Evolutionary conservation across 2,888 invertebrate species (phyloP).

Genomic region (Pyralis farinalis): DNA sequence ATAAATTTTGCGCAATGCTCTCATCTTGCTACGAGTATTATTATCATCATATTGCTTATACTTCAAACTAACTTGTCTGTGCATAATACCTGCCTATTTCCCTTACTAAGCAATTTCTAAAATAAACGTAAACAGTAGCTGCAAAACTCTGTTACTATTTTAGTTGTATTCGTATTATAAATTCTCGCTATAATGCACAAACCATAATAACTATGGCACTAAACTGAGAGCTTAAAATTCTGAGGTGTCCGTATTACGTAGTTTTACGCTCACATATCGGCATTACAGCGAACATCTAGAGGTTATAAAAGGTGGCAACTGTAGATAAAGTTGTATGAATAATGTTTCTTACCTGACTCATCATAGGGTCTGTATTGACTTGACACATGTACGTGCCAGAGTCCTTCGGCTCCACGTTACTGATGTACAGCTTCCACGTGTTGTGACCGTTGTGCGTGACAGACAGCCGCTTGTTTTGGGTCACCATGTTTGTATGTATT

Average conservation of each 20-base stretch:
- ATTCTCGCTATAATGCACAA: background rate
- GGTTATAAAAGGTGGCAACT: background rate
- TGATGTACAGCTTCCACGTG: slow-evolving; percentile 95
- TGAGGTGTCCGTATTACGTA: background rate
- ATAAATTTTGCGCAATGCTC: too few species aligned
- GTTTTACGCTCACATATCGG: background rate
- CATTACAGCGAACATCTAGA: background rate
- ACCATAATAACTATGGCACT: background rate
- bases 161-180: too few species aligned
- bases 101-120: too few species aligned
- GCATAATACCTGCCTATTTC: too few species aligned
- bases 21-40: too few species aligned
- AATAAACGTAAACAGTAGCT: too few species aligned
- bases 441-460: slow-evolving; percentile 96
- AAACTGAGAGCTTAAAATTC: background rate
- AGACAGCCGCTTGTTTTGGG: slow-evolving; percentile 90
- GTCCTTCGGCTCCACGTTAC: slow-evolving; percentile 93
- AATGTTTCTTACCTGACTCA: slow-evolving; percentile 85
- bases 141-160: too few species aligned
- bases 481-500: slow-evolving; percentile 94
- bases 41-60: too few species aligned
- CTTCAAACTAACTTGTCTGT: too few species aligned
- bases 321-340: background rate
- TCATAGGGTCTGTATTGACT: slow-evolving; percentile 95
- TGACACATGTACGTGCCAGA: slow-evolving; percentile 97